Base-by-base conservation (phyloP, 2,797 vertebrate species). In the Salmo trutta region DNA sequence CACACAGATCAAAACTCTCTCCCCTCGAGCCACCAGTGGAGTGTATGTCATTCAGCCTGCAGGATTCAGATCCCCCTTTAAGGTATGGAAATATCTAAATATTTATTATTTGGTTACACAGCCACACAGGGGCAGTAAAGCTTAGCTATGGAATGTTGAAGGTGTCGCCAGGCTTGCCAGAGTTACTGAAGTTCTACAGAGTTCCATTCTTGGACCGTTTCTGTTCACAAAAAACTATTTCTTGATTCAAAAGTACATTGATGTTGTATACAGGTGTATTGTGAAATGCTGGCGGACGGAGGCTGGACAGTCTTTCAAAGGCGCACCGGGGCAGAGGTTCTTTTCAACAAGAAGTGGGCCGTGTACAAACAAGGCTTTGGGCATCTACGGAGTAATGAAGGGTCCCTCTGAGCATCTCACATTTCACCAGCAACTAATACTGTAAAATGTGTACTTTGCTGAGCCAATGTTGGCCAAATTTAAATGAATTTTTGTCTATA, bases 301-400 rank as follows among this genome's bases (percentile, higher is more conserved):
- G 90, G 91, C 24, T 94, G 92, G 92, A 92, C 84, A 0, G 91
- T 93, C 75, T 86, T 94, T 69, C 93, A 93, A 85, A 91, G 54
- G 29, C 76, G 79, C 24, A 85, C 77, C 0, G 78, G 83, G 31
- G 73, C 21, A 51, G 14, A 56, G 0, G 29, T 93, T 73, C 84
- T 83, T 65, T 93, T 93, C 15, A 0, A 80, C 7, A 88, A 66
- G 51, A 76, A 80, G 0, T 91, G 89, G 93, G 17, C 17, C 2
- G 80, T 80, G 1, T 94, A 93, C 69, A 88, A 84, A 68, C 1
- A 75, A 0, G 91, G 92, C 64, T 95, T 95, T 41, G 90, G 92
- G 77, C 21, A 75, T 17, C 6, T 78, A 27, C 41, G 12, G 41
- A 16, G 92, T 91, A 87, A 82, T 79, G 84, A 16, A 69, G 75